These are phyloP conservation scores for Ondatra zibethicus DNA, from an alignment of 2,113 vertebrate species.

Conservation along the genomic window DNA sequence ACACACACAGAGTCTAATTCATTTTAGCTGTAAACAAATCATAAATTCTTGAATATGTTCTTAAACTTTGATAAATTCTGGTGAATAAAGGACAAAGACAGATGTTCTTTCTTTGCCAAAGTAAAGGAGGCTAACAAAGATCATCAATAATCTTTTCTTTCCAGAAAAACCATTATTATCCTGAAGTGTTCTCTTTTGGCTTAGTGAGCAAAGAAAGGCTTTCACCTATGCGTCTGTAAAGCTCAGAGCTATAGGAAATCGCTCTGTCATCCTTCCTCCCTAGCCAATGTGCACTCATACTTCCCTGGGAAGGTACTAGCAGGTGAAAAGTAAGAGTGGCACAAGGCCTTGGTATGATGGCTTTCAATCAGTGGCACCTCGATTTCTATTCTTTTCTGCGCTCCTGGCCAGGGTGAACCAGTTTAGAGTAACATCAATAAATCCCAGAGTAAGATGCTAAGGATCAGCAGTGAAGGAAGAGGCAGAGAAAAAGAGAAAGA, in stretches of 20 bases:
- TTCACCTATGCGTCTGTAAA: neutral
- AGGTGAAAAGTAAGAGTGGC: neutral
- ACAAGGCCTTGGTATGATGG: neutral
- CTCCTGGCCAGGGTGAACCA: neutral
- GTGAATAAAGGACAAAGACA: neutral
- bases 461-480: neutral
- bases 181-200: neutral
- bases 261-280: neutral
- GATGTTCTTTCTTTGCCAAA: slow-evolving; percentile 18
- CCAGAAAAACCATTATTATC: neutral
- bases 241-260: neutral
- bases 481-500: neutral
- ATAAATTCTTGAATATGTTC: neutral
- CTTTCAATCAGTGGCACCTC: neutral
- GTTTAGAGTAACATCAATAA: neutral
- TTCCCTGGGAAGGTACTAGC: neutral
- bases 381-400: neutral
- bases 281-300: neutral
- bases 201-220: neutral
- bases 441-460: neutral
- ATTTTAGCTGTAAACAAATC: slow-evolving; percentile 41
- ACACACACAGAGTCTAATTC: neutral
- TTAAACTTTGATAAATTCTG: slow-evolving; percentile 26
- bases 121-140: neutral
- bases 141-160: slow-evolving; percentile 1